A percentile compares a stretch with the other conserved stretches of the same genome.
phyloP scores from a whole-genome alignment of 1,140 invertebrate genomes.

The Sipha flava region DNA sequence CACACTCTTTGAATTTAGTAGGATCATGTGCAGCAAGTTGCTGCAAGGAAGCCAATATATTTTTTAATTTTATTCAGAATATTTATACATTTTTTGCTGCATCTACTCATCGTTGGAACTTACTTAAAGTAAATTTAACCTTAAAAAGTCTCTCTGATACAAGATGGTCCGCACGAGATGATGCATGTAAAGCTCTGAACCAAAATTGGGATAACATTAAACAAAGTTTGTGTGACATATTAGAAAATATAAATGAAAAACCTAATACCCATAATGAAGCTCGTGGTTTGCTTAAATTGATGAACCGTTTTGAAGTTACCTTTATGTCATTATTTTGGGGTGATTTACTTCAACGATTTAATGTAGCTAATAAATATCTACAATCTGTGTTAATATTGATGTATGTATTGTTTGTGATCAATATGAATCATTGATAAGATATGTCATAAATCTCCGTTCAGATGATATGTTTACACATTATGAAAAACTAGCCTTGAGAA shows the following conservation, averaged over 20 bases:
- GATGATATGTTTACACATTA: too few species aligned
- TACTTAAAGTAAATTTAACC: too few species aligned
- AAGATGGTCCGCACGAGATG: constrained; percentile 35
- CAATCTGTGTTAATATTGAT: neutral
- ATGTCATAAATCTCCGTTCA: too few species aligned
- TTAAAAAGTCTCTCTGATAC: constrained; percentile 35
- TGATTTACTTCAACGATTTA: neutral
- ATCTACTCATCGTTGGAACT: constrained; percentile 36
- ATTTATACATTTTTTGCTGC: constrained; percentile 38
- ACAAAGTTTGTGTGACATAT: neutral
- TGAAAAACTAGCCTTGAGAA: too few species aligned
- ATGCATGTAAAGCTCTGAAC: constrained; percentile 31
- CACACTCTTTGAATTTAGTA: constrained; percentile 42
- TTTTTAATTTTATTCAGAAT: constrained; percentile 38
- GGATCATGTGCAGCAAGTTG: too few species aligned
- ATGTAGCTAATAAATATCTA: neutral
- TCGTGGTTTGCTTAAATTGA: neutral
- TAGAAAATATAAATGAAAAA: neutral
- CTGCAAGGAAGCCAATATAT: constrained; percentile 35
- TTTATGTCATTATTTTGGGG: neutral
- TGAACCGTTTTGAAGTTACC: neutral
- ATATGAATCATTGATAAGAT: too few species aligned
- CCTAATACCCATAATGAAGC: neutral
- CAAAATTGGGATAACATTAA: neutral
- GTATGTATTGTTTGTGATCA: too few species aligned